These are phyloP conservation scores for Heterochromis multidens DNA, from an alignment of 2,113 vertebrate species.

Conservation along the genomic window DNA sequence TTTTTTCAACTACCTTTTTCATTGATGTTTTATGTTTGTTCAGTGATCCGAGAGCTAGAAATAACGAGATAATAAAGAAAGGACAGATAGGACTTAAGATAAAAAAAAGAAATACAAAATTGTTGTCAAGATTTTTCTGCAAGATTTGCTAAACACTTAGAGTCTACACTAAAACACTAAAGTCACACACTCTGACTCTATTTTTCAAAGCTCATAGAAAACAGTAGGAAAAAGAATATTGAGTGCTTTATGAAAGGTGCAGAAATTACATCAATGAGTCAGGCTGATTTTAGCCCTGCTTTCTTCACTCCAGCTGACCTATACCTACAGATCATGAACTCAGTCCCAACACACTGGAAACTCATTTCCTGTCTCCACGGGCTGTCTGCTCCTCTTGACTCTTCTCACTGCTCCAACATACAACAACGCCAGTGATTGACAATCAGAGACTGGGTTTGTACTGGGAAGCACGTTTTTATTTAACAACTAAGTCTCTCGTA, in stretches of 20 bases:
- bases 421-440: not conserved
- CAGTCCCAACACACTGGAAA: constrained; percentile 11
- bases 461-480: not conserved
- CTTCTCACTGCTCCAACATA: not conserved
- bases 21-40: too few relatives aligned
- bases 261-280: not conserved
- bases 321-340: constrained; percentile 31
- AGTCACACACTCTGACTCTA: not conserved
- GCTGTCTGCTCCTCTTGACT: not conserved
- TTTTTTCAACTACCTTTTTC: too few relatives aligned
- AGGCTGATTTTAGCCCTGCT: not conserved
- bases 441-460: not conserved
- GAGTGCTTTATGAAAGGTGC: not conserved
- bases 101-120: too few relatives aligned
- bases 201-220: not conserved
- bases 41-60: too few relatives aligned
- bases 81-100: too few relatives aligned
- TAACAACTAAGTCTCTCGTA: not conserved
- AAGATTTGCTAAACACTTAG: too few relatives aligned
- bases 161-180: too few relatives aligned
- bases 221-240: not conserved
- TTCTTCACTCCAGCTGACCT: not conserved
- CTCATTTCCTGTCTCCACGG: constrained; percentile 34
- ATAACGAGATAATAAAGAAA: too few relatives aligned
- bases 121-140: too few relatives aligned